Evolutionary conservation across 2,797 vertebrate species (phyloP).

Genomic region (Sciurus vulgaris): DNA sequence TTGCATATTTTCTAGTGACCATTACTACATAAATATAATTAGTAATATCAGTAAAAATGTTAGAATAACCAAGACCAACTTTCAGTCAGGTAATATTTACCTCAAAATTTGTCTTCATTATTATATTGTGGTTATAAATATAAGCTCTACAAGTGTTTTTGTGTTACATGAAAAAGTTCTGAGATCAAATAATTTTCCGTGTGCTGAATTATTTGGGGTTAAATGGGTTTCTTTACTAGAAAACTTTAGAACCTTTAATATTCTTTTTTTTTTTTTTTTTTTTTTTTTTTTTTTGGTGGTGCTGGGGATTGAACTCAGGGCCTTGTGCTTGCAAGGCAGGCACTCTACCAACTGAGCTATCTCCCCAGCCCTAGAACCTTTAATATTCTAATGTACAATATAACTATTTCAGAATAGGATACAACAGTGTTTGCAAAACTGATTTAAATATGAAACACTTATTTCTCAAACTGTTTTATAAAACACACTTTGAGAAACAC

Average conservation of each 20-base stretch:
- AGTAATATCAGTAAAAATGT: not conserved
- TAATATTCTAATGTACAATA: not conserved
- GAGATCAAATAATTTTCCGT: constrained; percentile 23
- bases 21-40: not conserved
- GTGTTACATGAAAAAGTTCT: constrained; percentile 3
- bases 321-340: no score
- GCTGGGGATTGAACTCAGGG: no score
- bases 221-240: constrained; percentile 42
- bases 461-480: not conserved
- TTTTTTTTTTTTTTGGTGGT: no score
- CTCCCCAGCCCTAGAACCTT: not conserved
- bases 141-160: not conserved
- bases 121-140: constrained; percentile 18
- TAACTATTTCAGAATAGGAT: constrained; percentile 37
- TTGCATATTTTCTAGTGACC: not conserved
- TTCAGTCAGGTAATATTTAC: constrained; percentile 8
- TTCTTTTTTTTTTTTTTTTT: not conserved
- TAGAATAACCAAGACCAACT: constrained; percentile 3
- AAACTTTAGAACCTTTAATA: constrained; percentile 40
- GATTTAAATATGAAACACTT: constrained; percentile 46
- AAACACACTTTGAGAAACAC: constrained; percentile 30
- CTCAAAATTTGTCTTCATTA: not conserved
- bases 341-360: no score
- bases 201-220: not conserved
- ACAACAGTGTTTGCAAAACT: not conserved